Conservation (phyloP, 2,113 vertebrate species). For the Nothocercus nigrocapillus region DNA sequence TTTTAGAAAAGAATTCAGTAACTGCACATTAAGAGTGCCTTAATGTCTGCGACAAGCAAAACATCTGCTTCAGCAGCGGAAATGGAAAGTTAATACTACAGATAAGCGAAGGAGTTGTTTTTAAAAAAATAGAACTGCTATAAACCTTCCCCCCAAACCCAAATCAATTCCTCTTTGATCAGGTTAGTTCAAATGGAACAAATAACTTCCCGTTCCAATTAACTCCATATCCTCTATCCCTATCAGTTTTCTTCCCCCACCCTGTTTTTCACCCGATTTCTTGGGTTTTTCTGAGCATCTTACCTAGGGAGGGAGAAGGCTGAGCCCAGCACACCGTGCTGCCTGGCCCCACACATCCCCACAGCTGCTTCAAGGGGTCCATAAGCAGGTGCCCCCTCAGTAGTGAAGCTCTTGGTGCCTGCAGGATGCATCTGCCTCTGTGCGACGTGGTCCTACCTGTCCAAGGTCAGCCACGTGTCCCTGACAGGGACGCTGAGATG, state of each 20-base stretch:
- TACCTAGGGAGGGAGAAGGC: neutral
- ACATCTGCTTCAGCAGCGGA: slow-evolving; percentile 50
- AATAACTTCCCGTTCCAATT: slow-evolving; percentile 49
- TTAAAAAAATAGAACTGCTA: neutral
- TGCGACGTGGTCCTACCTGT: neutral
- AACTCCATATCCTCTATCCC: slow-evolving; percentile 25
- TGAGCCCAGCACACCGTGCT: neutral
- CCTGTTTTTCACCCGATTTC: neutral
- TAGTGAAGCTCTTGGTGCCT: neutral
- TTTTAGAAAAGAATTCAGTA: slow-evolving; percentile 65
- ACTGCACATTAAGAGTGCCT: slow-evolving; percentile 61
- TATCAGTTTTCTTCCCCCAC: slow-evolving; percentile 16
- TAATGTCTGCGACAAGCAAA: slow-evolving; percentile 63
- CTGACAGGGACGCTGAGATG: neutral
- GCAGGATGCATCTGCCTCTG: neutral
- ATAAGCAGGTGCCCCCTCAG: accelerated
- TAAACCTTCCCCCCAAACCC: slow-evolving; percentile 45
- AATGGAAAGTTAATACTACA: slow-evolving; percentile 58
- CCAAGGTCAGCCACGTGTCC: neutral
- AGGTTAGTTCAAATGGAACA: slow-evolving; percentile 62
- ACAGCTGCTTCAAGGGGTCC: accelerated
- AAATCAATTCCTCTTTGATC: slow-evolving; percentile 61
- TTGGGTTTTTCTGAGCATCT: slow-evolving; percentile 6
- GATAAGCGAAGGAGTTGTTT: slow-evolving; percentile 24
- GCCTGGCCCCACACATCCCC: neutral